Evolutionary conservation across 2,113 vertebrate species (phyloP), one percentile per base, ranked within the genome.

Genomic region (Condylura cristata): DNA sequence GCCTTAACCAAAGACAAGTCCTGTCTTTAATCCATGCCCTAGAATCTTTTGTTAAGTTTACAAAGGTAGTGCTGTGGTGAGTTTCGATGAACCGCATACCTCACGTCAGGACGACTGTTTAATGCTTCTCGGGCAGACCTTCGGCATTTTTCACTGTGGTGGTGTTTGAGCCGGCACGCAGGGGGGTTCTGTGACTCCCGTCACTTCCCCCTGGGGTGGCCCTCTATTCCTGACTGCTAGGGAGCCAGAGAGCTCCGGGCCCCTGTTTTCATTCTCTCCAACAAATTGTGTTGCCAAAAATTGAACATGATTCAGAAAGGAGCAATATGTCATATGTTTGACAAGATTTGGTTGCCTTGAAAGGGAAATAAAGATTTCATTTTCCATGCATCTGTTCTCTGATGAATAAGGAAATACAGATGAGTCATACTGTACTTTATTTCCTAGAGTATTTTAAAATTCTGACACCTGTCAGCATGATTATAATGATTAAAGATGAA

Each of bases 301-400:
- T 22, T 39, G 80, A 74, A 70, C 58, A 65, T 79, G 48, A 56
- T 61, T n/a, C 32, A 68, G 75, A 44, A 90, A 90, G 51, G 37
- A 95, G 53, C 2, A 86, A 70, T 44, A 48, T 37, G 26, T 44
- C 30, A 4, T 17, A 14, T 39, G 32, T 70, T 34, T 61, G 60
- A 44, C 79, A 72, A 61, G 20, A 75, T 22, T 32, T 58, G 44
- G 26, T 87, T 65, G 28, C 46, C 68, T 72, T 83, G 20, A 26
- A 85, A 81, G 48, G 7, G 30, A 83, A 44, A 71, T 46, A 39
- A 0, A 63, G 22, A 41, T 34, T 81, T 83, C 90, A 28, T 28
- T 28, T 12, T 30, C 26, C 44, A 56, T 56, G 20, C 20, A 56
- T 56, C 53, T 8, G 7, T 56, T 56, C 53, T 56, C 53, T 56